Base-by-base conservation (phyloP, 2,113 vertebrate species). In the Sorex araneus region DNA sequence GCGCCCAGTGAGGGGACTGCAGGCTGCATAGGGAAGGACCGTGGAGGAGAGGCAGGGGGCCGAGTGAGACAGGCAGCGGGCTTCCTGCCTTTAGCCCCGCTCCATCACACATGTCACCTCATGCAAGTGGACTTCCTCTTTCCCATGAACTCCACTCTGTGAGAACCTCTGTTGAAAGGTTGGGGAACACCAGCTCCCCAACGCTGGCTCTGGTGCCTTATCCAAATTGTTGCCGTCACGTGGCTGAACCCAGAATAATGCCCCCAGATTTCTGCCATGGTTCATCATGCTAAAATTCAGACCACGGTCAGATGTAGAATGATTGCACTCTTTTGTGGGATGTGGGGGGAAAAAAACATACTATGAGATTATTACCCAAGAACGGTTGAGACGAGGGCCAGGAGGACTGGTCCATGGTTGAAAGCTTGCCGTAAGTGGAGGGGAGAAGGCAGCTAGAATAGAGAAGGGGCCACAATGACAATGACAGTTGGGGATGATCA, bases 1-100 rank as follows among this genome's bases (percentile, higher is more conserved):
- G 16, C 36, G 28, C 25, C 84, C 1, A 0, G 9, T 4, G 3
- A 27, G 11, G 7, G 30, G 43, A 2, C 1, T 0, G 25, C 54
- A 13, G 54, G 54, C 16, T 0, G 13, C 16, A 3, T 13, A 7
- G 64, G 54, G 30, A 28, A 11, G 19, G 30, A 67, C 23, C 2
- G 19, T 40, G 45, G 32, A 25, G 16, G 57, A 74, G 77, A 60
- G 32, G n/a, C 32, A 43, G 32, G 64, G 64, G 1, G 19, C 15
- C 89, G 23, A n/a, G 21, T 21, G 79, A 74, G 34, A 25, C 71
- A 66, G 60, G 57, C 15, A 8, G 47, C 7, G 8, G 2, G 4
- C 9, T 50, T 75, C 36, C 79, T 43, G 67, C 34, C 47, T 60
- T 83, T 13, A 88, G 67, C 30, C 75, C n/a, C 57, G 21, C 82